phyloP scores from a whole-genome alignment of 1,140 invertebrate genomes.

The Pseudomyrmex flavicornis region DNA sequence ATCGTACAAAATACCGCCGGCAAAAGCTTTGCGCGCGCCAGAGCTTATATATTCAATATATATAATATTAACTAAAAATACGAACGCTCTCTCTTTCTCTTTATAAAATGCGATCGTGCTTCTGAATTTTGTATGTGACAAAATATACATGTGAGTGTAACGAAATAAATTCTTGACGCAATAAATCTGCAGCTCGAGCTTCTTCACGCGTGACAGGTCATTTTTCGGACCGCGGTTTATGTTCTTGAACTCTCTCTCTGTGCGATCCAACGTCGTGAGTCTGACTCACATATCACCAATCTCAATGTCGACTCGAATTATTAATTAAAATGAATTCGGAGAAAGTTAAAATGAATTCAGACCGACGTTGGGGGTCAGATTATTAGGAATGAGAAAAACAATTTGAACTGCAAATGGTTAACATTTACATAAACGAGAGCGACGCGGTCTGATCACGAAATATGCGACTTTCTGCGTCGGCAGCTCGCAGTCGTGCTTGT shows the following conservation, averaged over 20 bases:
- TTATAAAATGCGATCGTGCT: neutral
- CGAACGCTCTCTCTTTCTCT: neutral
- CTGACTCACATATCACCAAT: too few species aligned
- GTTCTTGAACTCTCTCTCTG: too few species aligned
- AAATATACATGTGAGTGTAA: neutral
- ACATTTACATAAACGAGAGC: neutral
- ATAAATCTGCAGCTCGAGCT: neutral
- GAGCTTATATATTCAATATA: conserved; percentile 13
- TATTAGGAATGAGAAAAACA: too few species aligned
- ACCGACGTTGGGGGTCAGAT: too few species aligned
- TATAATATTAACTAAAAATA: conserved; percentile 20
- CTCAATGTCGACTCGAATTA: too few species aligned
- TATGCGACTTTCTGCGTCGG: neutral
- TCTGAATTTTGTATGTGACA: neutral
- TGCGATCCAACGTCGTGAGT: too few species aligned
- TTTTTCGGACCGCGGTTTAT: too few species aligned
- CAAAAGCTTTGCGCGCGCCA: neutral
- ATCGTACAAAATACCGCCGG: neutral
- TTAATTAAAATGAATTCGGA: too few species aligned
- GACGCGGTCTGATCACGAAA: neutral
- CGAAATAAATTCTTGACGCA: neutral
- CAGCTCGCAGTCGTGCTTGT: neutral
- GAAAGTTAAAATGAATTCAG: too few species aligned
- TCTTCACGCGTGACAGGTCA: too few species aligned
- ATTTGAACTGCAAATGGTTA: neutral